A percentile compares a stretch with the other conserved stretches of the same genome.
phyloP scores from a whole-genome alignment of 1,140 invertebrate species.

The Ceratina japonica region DNA sequence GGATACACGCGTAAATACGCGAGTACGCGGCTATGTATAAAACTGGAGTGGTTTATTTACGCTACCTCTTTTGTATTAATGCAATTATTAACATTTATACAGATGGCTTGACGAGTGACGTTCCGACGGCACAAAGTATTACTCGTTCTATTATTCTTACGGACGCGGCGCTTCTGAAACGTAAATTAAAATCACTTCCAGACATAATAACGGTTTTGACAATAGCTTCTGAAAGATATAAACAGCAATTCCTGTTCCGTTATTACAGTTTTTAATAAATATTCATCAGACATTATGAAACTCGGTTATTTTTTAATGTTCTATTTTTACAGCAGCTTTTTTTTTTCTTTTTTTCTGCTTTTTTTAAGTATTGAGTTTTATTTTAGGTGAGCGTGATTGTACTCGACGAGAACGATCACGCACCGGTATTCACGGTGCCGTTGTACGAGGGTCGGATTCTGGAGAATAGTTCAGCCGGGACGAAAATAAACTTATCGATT shows the following conservation, averaged over 20 bases:
- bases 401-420: slow-evolving; percentile 94
- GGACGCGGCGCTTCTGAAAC: not conserved
- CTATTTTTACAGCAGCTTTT: too few species aligned
- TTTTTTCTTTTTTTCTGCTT: not conserved
- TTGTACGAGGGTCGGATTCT: slow-evolving; percentile 88
- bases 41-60: not conserved
- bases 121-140: not conserved
- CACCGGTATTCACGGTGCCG: slow-evolving; percentile 87
- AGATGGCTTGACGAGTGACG: not conserved
- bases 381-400: slow-evolving; percentile 86
- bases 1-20: too few species aligned
- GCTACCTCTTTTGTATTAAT: not conserved
- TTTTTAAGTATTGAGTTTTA: not conserved
- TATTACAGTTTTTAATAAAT: too few species aligned
- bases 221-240: too few species aligned
- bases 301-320: too few species aligned
- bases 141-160: too few species aligned
- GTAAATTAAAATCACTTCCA: slow-evolving; percentile 3
- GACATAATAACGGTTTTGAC: not conserved
- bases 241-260: not conserved
- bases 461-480: slow-evolving; percentile 88
- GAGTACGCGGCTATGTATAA: not conserved
- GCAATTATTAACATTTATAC: not conserved
- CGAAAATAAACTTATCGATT: slow-evolving; percentile 85
- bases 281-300: too few species aligned